Percentiles rank a stretch among this genome's conserved stretches.
phyloP scores from a whole-genome alignment of 2,888 invertebrate genomes.

The Catocala sponsa region DNA sequence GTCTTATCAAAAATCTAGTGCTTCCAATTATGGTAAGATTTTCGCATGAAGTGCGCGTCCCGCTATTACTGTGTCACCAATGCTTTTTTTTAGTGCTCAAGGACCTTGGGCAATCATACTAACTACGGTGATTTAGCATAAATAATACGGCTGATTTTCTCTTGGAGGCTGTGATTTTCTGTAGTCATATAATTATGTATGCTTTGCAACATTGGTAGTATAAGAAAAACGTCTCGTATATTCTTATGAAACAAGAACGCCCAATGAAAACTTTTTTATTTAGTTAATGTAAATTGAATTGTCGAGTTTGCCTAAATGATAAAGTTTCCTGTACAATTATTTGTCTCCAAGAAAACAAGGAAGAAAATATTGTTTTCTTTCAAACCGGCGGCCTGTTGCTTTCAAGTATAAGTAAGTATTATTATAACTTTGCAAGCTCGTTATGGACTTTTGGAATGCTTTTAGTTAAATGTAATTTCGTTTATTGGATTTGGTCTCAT shows the following conservation, averaged over 20 bases:
- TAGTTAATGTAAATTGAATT: conserved; percentile 34
- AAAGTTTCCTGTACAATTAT: conserved; percentile 26
- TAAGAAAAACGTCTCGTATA: too few relatives aligned
- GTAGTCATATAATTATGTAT: too few relatives aligned
- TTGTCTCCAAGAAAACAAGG: conserved; percentile 8
- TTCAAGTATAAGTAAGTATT: conserved; percentile 22
- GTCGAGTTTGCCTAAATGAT: conserved; percentile 18
- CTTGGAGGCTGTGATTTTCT: too few relatives aligned
- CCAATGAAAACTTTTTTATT: conserved; percentile 27
- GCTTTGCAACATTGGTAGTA: too few relatives aligned
- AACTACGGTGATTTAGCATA: too few relatives aligned
- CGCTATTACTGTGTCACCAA: too few relatives aligned
- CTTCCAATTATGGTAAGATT: too few relatives aligned
- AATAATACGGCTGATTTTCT: too few relatives aligned
- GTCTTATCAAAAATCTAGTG: too few relatives aligned
- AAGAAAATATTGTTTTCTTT: conserved; percentile 17
- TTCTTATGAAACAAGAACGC: neutral
- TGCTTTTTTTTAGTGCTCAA: too few relatives aligned
- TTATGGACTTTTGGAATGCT: conserved; percentile 6
- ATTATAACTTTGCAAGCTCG: conserved; percentile 25
- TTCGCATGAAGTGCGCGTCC: too few relatives aligned
- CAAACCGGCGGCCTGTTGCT: conserved; percentile 22
- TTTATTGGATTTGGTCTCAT: neutral
- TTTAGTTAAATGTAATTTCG: conserved; percentile 19
- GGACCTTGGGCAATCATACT: too few relatives aligned